phyloP scores from a whole-genome alignment of 2,797 vertebrate species.

The Manis pentadactyla region DNA sequence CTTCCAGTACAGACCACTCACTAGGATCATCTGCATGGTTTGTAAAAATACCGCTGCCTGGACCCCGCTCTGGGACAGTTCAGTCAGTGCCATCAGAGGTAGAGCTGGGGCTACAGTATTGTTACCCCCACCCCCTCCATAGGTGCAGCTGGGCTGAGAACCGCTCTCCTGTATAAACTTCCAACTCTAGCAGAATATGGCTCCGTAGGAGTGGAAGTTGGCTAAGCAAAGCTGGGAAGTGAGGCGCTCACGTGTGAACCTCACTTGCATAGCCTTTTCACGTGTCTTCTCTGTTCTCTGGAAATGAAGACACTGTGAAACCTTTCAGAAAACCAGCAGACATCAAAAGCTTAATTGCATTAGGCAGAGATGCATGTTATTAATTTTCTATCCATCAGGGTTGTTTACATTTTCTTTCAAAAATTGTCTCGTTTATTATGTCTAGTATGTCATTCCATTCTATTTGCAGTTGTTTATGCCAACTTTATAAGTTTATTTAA shows the following conservation, averaged over 20 bases:
- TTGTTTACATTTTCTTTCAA: conserved; percentile 23
- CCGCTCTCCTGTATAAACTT: not conserved
- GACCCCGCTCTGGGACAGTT: not conserved
- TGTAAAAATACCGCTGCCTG: not conserved
- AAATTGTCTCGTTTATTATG: not conserved
- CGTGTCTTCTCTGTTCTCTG: not conserved
- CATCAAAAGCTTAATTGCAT: not conserved
- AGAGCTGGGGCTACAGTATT: not conserved
- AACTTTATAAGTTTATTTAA: conserved; percentile 8
- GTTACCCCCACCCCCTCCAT: not conserved
- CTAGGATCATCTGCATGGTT: not conserved
- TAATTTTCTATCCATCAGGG: not conserved
- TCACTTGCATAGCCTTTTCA: not conserved
- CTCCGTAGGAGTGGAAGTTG: not conserved
- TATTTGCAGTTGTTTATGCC: not conserved
- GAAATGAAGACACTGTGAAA: not conserved
- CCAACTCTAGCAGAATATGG: not conserved
- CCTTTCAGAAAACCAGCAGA: conserved; percentile 10
- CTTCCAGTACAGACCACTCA: not conserved
- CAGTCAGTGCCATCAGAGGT: not conserved
- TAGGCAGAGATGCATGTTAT: not conserved
- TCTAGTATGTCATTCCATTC: conserved; percentile 2
- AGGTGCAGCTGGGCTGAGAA: not conserved
- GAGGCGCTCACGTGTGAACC: not conserved
- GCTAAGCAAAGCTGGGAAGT: not conserved